A percentile compares a stretch with the other conserved stretches of the same genome.
phyloP scores from a whole-genome alignment of 2,113 vertebrate genomes.

The Tachysurus fulvidraco region DNA sequence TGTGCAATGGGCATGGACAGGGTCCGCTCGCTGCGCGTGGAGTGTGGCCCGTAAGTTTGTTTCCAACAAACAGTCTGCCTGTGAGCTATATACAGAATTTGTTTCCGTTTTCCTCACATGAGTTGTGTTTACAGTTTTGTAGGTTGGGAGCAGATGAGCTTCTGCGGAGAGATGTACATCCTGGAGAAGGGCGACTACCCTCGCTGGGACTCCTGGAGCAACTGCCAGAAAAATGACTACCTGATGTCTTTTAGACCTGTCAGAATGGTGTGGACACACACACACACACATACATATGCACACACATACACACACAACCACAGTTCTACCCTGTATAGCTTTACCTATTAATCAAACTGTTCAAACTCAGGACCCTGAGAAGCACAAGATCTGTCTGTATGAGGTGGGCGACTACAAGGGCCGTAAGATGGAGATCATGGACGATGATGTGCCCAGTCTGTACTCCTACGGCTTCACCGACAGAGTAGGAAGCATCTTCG shows the following conservation, averaged over 20 bases:
- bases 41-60: conserved; percentile 77
- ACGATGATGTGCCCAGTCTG: conserved; percentile 79
- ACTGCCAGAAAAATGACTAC: conserved; percentile 79
- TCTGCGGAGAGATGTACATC: conserved; percentile 82
- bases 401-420: conserved; percentile 82
- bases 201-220: conserved; percentile 83
- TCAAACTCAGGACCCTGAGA: conserved; percentile 73
- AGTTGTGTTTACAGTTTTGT: conserved; percentile 68
- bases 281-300: conserved; percentile 1
- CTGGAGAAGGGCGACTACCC: conserved; percentile 83
- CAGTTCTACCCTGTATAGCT: not conserved
- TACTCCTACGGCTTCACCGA: conserved; percentile 81
- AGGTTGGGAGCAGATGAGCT: conserved; percentile 80
- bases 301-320: conserved; percentile 16
- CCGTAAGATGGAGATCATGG: conserved; percentile 84
- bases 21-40: conserved; percentile 77
- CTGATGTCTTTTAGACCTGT: conserved; percentile 82
- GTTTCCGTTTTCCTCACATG: conserved; percentile 17
- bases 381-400: conserved; percentile 83
- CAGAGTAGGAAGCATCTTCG: conserved; percentile 78
- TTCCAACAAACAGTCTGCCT: not conserved
- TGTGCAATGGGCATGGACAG: conserved; percentile 79
- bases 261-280: conserved; percentile 68
- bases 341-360: not conserved
- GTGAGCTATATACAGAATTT: not conserved